These are phyloP conservation scores for Sebastes dallii DNA, from an alignment of 2,797 vertebrate species.

Conservation along the genomic window DNA sequence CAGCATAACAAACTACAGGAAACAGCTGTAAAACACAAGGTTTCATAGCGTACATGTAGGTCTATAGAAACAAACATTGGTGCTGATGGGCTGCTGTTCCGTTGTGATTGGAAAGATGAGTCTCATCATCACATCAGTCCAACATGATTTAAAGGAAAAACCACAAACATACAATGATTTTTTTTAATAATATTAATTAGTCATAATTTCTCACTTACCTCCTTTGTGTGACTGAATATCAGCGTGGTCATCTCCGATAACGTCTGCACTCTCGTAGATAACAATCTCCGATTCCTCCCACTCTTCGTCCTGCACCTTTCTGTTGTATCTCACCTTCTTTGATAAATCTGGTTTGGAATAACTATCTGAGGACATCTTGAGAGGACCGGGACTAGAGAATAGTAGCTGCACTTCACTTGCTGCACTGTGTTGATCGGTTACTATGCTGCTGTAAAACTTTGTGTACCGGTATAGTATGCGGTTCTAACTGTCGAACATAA, in stretches of 20 bases:
- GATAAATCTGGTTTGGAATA: not conserved
- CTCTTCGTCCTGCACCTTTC: not conserved
- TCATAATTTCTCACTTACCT: no score
- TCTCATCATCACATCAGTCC: no score
- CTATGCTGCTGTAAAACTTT: no score
- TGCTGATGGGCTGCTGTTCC: not conserved
- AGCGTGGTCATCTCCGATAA: rapidly evolving
- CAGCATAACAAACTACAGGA: not conserved
- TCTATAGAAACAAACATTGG: not conserved
- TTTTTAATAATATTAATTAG: not conserved
- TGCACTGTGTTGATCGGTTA: no score
- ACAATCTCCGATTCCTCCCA: not conserved
- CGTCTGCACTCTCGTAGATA: not conserved
- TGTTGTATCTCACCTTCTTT: not conserved
- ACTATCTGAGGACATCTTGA: conserved; percentile 13
- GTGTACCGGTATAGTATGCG: no score
- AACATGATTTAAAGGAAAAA: not conserved
- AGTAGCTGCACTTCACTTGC: no score
- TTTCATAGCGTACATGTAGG: not conserved
- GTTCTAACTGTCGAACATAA: no score
- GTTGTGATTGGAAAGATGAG: rapidly evolving
- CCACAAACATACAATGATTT: not conserved
- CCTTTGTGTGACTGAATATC: not conserved
- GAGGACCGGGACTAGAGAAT: no score
- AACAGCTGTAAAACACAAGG: not conserved